Evolutionary conservation across 2,113 vertebrate species (phyloP), one percentile per base, ranked within the genome.

Genomic region (Charina bottae): DNA sequence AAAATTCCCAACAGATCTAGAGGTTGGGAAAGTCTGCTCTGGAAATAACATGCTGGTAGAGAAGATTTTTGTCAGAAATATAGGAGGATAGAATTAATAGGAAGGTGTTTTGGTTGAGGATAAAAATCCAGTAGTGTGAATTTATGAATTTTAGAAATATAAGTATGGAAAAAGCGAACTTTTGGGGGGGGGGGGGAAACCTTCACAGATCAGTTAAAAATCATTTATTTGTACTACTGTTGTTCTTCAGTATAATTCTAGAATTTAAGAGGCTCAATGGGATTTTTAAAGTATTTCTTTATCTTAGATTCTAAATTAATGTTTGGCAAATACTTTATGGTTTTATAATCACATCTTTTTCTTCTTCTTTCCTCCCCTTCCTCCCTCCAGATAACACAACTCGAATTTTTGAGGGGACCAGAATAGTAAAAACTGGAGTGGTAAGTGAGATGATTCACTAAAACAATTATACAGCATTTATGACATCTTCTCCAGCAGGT

Each of bases 341-440:
- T 42, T 94, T 55, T 88, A 72, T 84, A 15, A 49, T 0, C n/a
- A 97, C 54, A 0, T 2, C 0, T 94, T 59, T 56, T 12, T 92
- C n/a, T 94, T 95, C 85, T 15, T 95, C 97, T 96, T 97, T 8
- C 97, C 10, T 9, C 6, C 83, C 33, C 15, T 84, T n/a, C 23
- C 21, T 54, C 49, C 13, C 53, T 42, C 54, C 94, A 99, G 99
- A 99, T 93, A 99, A 99, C 97, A 99, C 99, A 42, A 99, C 99
- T 93, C 98, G 99, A 95, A 99, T 99, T 97, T 99, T 99, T 94
- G 99, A 99, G 97, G 99, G 99, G 83, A 99, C 99, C 42, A 97
- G 99, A 95, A 99, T 99, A 85, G 99, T 99, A 91, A 99, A 99
- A 96, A 99, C 99, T 90, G 99, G 99, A 97, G 99, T 99, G 99